Percentiles rank a stretch among this genome's conserved stretches.
Evolutionary conservation across 2,113 vertebrate genomes (phyloP).

Genomic region (Lathamus discolor): DNA sequence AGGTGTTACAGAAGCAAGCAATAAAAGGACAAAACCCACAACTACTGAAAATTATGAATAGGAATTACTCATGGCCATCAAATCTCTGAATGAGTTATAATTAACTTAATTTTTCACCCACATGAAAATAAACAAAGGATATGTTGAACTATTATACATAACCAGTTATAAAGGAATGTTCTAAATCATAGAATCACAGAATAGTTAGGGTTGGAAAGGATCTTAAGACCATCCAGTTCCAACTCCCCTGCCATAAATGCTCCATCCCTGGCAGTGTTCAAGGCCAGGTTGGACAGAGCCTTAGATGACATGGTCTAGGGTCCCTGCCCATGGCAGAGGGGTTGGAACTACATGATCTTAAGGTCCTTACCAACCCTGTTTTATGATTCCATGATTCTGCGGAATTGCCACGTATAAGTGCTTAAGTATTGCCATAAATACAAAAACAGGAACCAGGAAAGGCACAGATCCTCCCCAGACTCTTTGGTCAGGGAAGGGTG

Average conservation of each 20-base stretch:
- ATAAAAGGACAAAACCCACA: neutral
- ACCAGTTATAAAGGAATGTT: neutral
- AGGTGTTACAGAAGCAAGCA: neutral
- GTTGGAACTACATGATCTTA: neutral
- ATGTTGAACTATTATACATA: neutral
- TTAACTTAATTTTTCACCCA: neutral
- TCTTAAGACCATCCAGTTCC: too few relatives aligned
- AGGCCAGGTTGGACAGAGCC: neutral
- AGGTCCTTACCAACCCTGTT: neutral
- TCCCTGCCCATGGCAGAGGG: neutral
- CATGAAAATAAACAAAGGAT: neutral
- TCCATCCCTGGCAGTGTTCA: neutral
- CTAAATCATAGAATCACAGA: neutral
- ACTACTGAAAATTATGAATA: neutral
- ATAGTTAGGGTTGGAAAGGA: too few relatives aligned
- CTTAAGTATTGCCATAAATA: neutral
- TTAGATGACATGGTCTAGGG: neutral
- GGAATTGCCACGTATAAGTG: neutral
- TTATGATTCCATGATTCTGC: neutral
- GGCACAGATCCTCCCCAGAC: neutral
- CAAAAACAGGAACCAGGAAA: neutral
- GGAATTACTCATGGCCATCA: neutral
- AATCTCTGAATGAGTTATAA: neutral
- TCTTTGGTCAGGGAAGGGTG: neutral
- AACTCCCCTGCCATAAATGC: neutral